A percentile compares a stretch with the other conserved stretches of the same genome.
These are phyloP conservation scores for Empis stercorea DNA, from an alignment of 2,888 invertebrate genomes.

Conservation along the genomic window DNA sequence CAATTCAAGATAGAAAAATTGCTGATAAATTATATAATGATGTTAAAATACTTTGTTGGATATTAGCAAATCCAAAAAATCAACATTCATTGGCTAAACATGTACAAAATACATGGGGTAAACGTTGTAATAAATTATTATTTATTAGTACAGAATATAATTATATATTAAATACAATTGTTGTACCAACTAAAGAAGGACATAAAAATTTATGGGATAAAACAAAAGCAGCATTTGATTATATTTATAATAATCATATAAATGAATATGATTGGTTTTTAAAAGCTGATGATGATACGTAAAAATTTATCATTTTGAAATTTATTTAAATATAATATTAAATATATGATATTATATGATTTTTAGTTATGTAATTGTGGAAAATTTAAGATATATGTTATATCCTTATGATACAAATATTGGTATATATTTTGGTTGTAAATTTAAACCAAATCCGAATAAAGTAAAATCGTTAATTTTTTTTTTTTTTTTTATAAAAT, in stretches of 20 bases:
- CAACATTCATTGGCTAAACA: constrained; percentile 67
- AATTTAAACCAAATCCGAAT: constrained; percentile 62
- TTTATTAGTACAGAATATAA: constrained; percentile 77
- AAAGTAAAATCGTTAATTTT: constrained; percentile 32
- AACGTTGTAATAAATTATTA: constrained; percentile 72
- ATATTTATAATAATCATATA: constrained; percentile 70
- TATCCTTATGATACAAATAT: constrained; percentile 56
- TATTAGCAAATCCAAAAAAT: constrained; percentile 88
- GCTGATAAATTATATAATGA: constrained; percentile 59
- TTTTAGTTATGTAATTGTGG: constrained; percentile 75
- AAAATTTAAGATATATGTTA: constrained; percentile 86
- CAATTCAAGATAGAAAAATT: constrained; percentile 49
- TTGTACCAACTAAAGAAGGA: constrained; percentile 75
- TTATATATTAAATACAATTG: constrained; percentile 60
- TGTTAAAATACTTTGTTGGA: constrained; percentile 88
- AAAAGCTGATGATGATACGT: constrained; percentile 99
- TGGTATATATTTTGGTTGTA: constrained; percentile 82
- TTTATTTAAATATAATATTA: not conserved
- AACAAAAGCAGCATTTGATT: constrained; percentile 86
- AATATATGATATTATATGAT: not conserved
- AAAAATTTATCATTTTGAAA: constrained; percentile 37
- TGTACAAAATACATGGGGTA: constrained; percentile 93
- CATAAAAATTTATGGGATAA: constrained; percentile 93
- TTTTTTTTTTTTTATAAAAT: not conserved
- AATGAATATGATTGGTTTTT: constrained; percentile 92